A percentile compares a stretch with the other conserved stretches of the same genome.
Evolutionary conservation across 1,140 invertebrate species (phyloP).

Genomic region (Cydia pomonella): DNA sequence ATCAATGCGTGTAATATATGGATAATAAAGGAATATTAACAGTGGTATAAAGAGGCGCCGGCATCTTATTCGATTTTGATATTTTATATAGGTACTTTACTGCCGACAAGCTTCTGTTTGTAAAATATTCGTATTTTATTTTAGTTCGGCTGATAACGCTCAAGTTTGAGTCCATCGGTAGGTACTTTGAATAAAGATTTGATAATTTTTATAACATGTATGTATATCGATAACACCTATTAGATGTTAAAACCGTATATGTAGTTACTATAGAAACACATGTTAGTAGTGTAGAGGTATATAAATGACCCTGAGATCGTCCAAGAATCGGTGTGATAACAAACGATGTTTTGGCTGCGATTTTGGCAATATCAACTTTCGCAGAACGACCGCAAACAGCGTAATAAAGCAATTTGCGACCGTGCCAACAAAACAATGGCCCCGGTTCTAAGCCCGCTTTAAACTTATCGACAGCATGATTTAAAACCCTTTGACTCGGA

Average conservation of each 20-base stretch:
- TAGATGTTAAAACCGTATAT: not conserved
- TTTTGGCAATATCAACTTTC: constrained; percentile 76
- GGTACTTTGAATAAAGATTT: not conserved
- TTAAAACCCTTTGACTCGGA: constrained; percentile 79
- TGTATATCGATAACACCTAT: not conserved
- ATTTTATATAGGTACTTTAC: constrained; percentile 10
- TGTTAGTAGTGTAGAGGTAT: not conserved
- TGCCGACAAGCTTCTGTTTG: not conserved
- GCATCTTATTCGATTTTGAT: constrained; percentile 13
- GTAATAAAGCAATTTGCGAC: constrained; percentile 79
- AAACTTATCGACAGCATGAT: constrained; percentile 78
- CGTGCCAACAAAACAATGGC: constrained; percentile 75
- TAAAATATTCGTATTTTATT: constrained; percentile 8
- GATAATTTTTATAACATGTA: not conserved
- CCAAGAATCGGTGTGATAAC: constrained; percentile 50
- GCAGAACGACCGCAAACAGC: constrained; percentile 55
- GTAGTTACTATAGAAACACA: not conserved
- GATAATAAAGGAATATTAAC: constrained; percentile 54
- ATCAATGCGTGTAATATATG: constrained; percentile 51
- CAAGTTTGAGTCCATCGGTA: not conserved
- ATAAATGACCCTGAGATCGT: constrained; percentile 36
- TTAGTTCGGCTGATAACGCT: not conserved
- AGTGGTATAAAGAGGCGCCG: constrained; percentile 21
- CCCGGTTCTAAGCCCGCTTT: constrained; percentile 76
- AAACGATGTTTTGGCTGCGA: constrained; percentile 73